A percentile compares a stretch with the other conserved stretches of the same genome.
Conservation (phyloP, 2,113 vertebrate genomes). For the Spermophilus dauricus region DNA sequence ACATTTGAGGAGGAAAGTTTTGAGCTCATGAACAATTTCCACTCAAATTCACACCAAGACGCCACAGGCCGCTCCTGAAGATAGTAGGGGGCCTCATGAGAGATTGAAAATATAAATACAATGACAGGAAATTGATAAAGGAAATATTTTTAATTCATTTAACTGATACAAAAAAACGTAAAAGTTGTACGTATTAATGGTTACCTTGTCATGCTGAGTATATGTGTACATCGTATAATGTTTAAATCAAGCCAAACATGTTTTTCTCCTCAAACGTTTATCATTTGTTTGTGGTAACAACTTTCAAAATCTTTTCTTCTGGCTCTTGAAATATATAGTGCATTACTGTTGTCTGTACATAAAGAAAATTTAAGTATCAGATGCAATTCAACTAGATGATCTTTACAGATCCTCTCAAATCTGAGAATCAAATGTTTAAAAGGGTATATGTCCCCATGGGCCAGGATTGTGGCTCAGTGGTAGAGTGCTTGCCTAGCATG, state of each 20-base stretch:
- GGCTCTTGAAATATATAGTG: background rate
- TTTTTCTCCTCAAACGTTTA: background rate
- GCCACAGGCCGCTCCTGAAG: background rate
- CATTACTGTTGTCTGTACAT: background rate
- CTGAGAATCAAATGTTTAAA: background rate
- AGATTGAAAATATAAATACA: background rate
- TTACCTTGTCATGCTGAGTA: background rate
- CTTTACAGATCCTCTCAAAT: background rate
- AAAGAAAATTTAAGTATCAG: constrained; percentile 32
- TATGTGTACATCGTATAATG: background rate
- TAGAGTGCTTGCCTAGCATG: too few species aligned
- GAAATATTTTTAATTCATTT: background rate
- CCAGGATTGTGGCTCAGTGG: too few species aligned
- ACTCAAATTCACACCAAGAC: background rate
- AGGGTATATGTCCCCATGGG: too few species aligned
- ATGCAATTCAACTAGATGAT: background rate
- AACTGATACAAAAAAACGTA: background rate
- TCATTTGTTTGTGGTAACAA: background rate
- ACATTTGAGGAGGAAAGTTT: background rate
- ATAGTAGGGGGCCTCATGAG: background rate
- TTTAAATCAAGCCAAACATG: background rate
- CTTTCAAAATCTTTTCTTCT: background rate
- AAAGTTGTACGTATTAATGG: background rate
- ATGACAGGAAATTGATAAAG: background rate
- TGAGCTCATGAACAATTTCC: background rate